phyloP scores from a whole-genome alignment of 2,797 vertebrate genomes.

The Amniataba percoides region DNA sequence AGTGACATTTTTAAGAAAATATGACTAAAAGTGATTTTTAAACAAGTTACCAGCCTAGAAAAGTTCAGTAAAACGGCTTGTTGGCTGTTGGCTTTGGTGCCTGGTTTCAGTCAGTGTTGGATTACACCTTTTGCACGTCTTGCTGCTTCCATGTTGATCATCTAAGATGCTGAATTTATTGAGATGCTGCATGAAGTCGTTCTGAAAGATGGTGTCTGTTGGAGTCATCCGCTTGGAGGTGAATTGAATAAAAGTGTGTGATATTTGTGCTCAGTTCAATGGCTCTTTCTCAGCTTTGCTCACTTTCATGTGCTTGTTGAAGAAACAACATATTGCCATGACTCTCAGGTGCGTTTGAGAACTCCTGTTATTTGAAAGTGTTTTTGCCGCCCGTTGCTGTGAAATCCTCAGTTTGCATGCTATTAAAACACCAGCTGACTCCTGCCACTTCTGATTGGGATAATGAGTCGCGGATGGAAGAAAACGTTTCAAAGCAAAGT shows the following conservation, averaged over 20 bases:
- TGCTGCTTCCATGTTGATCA: background rate
- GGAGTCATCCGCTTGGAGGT: background rate
- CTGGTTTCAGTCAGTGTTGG: background rate
- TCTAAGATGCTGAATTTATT: background rate
- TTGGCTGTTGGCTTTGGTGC: background rate
- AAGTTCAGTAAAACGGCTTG: background rate
- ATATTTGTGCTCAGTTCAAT: background rate
- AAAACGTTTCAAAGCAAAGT: background rate
- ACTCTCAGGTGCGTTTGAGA: background rate
- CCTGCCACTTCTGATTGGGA: constrained; percentile 15
- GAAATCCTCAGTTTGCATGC: constrained; percentile 19
- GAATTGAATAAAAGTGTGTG: background rate
- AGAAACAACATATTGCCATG: background rate
- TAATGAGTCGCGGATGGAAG: background rate
- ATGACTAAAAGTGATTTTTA: no score
- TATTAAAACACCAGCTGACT: constrained; percentile 25
- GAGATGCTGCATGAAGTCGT: background rate
- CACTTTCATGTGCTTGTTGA: background rate
- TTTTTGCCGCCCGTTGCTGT: constrained; percentile 3
- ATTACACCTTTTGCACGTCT: background rate
- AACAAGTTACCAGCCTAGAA: background rate
- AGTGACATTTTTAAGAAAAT: no score
- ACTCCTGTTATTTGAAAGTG: background rate
- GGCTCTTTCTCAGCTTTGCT: background rate
- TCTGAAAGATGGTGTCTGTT: background rate